Evolutionary conservation across 2,888 invertebrate species (phyloP), one percentile per base, ranked within the genome.

Genomic region (Cyaniris semiargus): DNA sequence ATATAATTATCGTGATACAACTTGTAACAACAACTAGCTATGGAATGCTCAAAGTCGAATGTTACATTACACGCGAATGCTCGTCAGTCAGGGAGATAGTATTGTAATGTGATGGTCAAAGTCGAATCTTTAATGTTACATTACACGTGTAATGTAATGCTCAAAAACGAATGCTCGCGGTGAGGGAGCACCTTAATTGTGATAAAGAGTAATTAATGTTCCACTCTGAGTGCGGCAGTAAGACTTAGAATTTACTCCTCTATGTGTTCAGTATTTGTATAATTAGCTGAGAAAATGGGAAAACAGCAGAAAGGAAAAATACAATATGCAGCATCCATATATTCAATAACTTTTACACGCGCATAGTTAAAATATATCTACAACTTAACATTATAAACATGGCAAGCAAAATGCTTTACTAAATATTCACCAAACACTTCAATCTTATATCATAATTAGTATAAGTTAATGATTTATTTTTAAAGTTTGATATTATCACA

Each of bases 401-500:
- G 83, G 83, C 84, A 88, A 87, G 85, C 85, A 87, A 66, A 86
- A 87, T 86, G 87, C 84, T 86, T 82, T 48, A 53, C 76, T 60
- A 76, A 71, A 60, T 60, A 23, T 83, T 83, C 80, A 80, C 83
- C 84, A 83, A 80, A 60, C 60, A 60, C 60, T 60, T 60, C 60
- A 66, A 66, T 27, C 66, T 66, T 66, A 66, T 86, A 87, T 86
- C 84, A 88, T 85, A 85, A 86, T 87, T 83, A 86, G 87, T 84
- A 92, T 92, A 92, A 90, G 91, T 91, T 90, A 92, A 88, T 87
- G 87, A 85, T 87, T 89, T 87, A 88, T 86, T 88, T 89, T 89
- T 89, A 90, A 90, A 87, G 91, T 90, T 90, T 92, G 89, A 86
- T 87, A 86, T 91, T 94, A 94, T 94, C 94, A 94, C 93, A 94